Base-by-base conservation (phyloP, 1,140 invertebrate genomes). In the Choristoneura fumiferana region DNA sequence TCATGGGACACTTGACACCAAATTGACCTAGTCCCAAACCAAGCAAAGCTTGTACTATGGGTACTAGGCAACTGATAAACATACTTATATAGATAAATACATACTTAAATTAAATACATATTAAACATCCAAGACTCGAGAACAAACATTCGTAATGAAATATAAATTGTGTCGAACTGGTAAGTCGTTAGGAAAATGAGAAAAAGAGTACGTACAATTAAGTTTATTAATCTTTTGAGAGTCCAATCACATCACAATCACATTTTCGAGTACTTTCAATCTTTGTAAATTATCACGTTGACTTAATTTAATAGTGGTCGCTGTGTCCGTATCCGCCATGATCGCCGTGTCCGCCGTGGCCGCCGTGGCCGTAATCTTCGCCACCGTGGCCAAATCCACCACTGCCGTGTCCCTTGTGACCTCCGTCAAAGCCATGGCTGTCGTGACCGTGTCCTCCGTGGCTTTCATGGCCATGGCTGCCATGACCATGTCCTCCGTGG, bases 401-500 rank as follows among this genome's bases (percentile, higher is more conserved):
- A 15, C 17, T 9, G 15, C 39, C 66, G 15, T 65, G 62, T 33
- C 22, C 22, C n/a, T n/a, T 29, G 22, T 43, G 38, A 9, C 14
- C 14, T 15, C 13, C 38, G 5, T 40, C 10, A n/a, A n/a, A n/a
- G 14, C 38, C 38, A 0, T 40, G 13, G 6, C 14, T 10, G 0
- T 49, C 58, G 13, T 38, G 38, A 8, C 52, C 55, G 29, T 57
- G 17, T 12, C 12, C 18, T 22, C 9, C n/a, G 18, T 58, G 10
- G n/a, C n/a, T n/a, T n/a, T n/a, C n/a, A n/a, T n/a, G n/a, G 36
- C 38, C 33, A 14, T 58, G n/a, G 18, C 55, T 17, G 36, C 9
- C n/a, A 18, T 58, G 13, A 14, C 38, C 34, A 12, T 58, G 33
- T 18, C 62, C 54, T 12, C 53, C 58, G 12, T 53, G 43, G 13